Conservation (phyloP, 2,113 vertebrate genomes). For the Atlantisia rogersi region DNA sequence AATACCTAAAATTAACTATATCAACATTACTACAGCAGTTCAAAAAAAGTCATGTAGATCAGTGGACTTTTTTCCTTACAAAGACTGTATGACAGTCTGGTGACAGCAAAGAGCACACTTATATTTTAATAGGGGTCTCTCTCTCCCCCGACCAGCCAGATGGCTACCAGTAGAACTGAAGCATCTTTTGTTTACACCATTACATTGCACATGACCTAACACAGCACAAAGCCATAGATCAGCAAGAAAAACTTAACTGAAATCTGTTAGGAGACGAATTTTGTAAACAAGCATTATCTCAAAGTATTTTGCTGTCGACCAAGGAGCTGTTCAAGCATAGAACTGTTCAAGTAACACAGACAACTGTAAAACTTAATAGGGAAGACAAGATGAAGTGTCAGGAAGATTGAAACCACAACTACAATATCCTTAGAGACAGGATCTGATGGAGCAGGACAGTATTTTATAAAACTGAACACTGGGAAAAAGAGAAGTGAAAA, state of each 20-base stretch:
- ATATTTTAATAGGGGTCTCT: not conserved
- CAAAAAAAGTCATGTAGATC: not conserved
- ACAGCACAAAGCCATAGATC: not conserved
- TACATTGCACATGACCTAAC: not conserved
- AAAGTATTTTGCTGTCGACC: not conserved
- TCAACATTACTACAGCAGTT: not conserved
- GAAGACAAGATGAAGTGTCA: not conserved
- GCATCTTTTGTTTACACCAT: not conserved
- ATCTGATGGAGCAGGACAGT: not conserved
- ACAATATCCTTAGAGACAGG: not conserved
- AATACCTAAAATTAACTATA: not conserved
- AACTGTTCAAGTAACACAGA: not conserved
- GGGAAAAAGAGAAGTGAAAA: not conserved
- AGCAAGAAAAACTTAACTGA: not conserved
- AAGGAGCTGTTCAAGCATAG: not conserved
- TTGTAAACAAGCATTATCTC: not conserved
- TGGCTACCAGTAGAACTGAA: not conserved
- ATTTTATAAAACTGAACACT: not conserved
- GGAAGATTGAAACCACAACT: not conserved
- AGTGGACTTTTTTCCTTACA: accelerated
- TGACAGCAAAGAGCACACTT: not conserved
- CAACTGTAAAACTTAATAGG: not conserved
- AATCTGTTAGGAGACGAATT: not conserved
- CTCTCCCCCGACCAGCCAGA: not conserved
- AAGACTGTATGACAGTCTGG: not conserved